phyloP scores from a whole-genome alignment of 1,140 invertebrate genomes.

The Nylanderia fulva region DNA sequence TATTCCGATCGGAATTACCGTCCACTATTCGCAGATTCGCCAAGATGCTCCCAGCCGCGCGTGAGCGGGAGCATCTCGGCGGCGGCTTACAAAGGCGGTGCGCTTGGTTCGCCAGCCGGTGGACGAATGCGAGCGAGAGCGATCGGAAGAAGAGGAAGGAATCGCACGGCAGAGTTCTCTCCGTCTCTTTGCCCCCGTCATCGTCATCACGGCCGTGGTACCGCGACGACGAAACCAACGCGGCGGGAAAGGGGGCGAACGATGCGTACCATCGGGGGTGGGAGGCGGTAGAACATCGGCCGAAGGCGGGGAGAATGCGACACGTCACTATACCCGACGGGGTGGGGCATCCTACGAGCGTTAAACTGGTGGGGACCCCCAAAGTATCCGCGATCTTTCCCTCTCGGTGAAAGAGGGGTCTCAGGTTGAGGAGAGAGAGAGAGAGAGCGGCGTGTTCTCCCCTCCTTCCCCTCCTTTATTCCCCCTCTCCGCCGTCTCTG shows the following conservation, averaged over 20 bases:
- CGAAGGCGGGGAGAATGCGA: constrained; percentile 73
- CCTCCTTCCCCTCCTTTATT: not conserved
- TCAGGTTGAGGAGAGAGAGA: constrained; percentile 29
- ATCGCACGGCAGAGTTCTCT: not conserved
- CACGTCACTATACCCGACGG: constrained; percentile 67
- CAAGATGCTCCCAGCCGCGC: too few species aligned
- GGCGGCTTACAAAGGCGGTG: constrained; percentile 43
- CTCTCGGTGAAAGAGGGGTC: constrained; percentile 38
- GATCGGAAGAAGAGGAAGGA: constrained; percentile 62
- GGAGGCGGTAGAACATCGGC: constrained; percentile 59
- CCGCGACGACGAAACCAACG: constrained; percentile 31
- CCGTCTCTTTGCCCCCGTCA: constrained; percentile 43
- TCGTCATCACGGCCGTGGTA: constrained; percentile 23
- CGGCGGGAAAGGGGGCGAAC: constrained; percentile 42
- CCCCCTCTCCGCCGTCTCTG: constrained; percentile 74
- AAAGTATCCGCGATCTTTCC: constrained; percentile 51
- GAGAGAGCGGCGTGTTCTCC: constrained; percentile 30
- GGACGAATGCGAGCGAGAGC: constrained; percentile 68
- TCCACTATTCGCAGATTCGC: not conserved
- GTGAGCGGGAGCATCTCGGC: not conserved
- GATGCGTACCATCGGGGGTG: constrained; percentile 42
- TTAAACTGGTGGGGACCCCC: constrained; percentile 62
- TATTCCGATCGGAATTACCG: constrained; percentile 21
- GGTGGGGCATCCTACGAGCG: constrained; percentile 68
- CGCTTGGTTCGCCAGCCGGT: constrained; percentile 69